Evolutionary conservation across 35 echinoderm and acorn worm genomes (phyloP), one percentile per base, ranked within the genome.

Genomic region (Stichopus chloronotus): DNA sequence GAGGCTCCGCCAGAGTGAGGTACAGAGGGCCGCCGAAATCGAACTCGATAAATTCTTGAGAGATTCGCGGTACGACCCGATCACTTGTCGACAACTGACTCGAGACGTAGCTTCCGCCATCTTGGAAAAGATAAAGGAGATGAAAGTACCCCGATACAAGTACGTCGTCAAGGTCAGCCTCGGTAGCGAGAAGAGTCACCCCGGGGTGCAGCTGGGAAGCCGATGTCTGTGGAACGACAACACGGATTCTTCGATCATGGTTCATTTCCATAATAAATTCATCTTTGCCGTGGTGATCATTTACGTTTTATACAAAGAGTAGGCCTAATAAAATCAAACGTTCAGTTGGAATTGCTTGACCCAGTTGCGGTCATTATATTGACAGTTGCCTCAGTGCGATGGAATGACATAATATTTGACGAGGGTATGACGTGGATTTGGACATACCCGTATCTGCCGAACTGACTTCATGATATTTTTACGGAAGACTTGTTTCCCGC

Each of bases 271-370:
- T 12, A 98, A 98, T 79, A 90, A 79, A 76, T 92, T 91, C 13
- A 59, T 98, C 17, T 98, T 95, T 78, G 96, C 96, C 54, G 94
- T 95, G 6, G 96, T 86, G 55, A 95, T 95, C 92, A 82, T 98
- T 14, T 98, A 98, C 78, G 96, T 94, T 87, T 23, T 98, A 11
- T 98, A 98, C 54, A 84, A 61, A 14, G 94, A 95, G 76, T 98
- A 93, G 53, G 30, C 30, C 30, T 43, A 43, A 43, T 43, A 43
- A 43, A 43, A 43, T 43, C 3, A 43, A 43, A 43, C 30, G 30
- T 43, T 43, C 30, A 43, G 30, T 43, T 43, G 0, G 0, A 43
- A 43, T 43, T 43, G 30, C 30, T 43, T 43, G 30, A 43, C 30
- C 30, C 30, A 43, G 30, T 43, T 43, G 30, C 30, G 30, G 30